Conservation (phyloP, 2,113 vertebrate species). For the Ciconia boyciana region DNA sequence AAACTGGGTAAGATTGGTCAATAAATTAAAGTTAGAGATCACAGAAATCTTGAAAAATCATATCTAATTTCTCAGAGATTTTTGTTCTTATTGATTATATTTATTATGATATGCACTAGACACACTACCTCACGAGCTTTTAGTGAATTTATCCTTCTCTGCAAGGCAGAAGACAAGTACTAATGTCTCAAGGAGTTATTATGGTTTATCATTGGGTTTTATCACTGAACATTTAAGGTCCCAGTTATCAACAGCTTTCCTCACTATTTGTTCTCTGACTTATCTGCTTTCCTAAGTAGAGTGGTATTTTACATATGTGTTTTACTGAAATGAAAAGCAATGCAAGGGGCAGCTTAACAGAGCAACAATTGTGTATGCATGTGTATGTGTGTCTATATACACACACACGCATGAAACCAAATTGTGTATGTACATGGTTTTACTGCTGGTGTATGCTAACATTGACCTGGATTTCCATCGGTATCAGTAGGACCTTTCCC, state of each 20-base stretch:
- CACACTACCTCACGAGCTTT: not conserved
- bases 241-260: not conserved
- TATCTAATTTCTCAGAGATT: not conserved
- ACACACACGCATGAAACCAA: not conserved
- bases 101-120: not conserved
- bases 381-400: fast-evolving
- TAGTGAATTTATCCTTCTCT: not conserved
- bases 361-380: not conserved
- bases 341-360: not conserved
- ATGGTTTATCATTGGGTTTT: not conserved
- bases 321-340: not conserved
- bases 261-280: not conserved
- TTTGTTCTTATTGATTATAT: not conserved
- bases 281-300: not conserved
- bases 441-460: not conserved
- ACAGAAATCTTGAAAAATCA: not conserved
- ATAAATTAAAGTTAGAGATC: not conserved
- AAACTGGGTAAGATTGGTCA: not conserved
- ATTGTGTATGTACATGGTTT: not conserved
- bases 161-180: not conserved
- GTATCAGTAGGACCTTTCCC: not conserved
- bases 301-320: not conserved
- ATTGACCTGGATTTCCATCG: not conserved
- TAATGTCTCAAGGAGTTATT: not conserved
- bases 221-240: not conserved